A percentile compares a stretch with the other conserved stretches of the same genome.
phyloP scores from a whole-genome alignment of 37 sponge, comb jelly and placozoan species.

The Hexactinellida sp. region DNA sequence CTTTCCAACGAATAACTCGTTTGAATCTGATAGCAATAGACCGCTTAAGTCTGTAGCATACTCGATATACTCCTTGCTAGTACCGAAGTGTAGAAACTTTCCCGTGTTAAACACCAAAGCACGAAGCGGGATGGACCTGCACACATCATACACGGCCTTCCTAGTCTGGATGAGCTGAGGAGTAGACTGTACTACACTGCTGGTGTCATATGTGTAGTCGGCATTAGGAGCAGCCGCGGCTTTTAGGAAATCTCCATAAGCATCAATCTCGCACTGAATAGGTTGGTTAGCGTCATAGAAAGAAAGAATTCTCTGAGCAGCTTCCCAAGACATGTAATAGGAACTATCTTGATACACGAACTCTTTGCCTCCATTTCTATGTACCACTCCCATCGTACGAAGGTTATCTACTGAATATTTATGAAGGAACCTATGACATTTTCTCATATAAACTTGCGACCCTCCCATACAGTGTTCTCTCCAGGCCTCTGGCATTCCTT shows the following conservation, averaged over 20 bases:
- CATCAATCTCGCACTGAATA: constrained; percentile 57
- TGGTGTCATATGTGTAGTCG: not conserved
- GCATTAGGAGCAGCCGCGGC: constrained; percentile 29
- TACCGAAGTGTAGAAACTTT: not conserved
- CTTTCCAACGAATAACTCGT: not conserved
- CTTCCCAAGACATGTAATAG: not conserved
- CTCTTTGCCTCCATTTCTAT: not conserved
- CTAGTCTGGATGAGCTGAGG: not conserved
- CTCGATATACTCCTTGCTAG: constrained; percentile 8
- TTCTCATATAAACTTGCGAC: not conserved
- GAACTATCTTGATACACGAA: not conserved
- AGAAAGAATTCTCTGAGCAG: constrained; percentile 17
- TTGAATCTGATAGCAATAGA: not conserved
- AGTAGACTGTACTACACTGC: not conserved
- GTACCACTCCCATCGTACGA: not conserved
- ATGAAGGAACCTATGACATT: not conserved
- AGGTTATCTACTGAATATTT: not conserved
- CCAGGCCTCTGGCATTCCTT: not conserved
- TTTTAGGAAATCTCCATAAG: constrained; percentile 64
- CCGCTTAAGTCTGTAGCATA: not conserved
- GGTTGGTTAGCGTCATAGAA: constrained; percentile 46
- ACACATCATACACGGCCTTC: not conserved
- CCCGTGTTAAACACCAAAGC: constrained; percentile 1
- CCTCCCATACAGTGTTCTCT: not conserved
- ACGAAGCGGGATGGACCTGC: not conserved